These are phyloP conservation scores for Montipora capitata DNA, from an alignment of 92 coral and sea anemone genomes.

Conservation along the genomic window DNA sequence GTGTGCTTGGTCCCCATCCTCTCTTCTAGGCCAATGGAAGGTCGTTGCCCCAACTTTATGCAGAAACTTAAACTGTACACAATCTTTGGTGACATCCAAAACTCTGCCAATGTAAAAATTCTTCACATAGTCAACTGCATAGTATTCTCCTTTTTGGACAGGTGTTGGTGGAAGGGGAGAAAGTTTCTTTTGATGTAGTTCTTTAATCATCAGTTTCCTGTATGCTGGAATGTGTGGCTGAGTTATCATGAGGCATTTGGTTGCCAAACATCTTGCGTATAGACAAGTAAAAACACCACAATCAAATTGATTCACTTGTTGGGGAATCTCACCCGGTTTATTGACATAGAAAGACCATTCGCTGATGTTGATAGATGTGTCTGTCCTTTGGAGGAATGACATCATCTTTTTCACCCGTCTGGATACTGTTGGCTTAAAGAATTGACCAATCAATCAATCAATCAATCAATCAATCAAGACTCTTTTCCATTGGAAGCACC, in stretches of 20 bases:
- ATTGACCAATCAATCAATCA: constrained; percentile 67
- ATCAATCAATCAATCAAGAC: constrained; percentile 23
- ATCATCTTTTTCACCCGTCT: constrained; percentile 60
- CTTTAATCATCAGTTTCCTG: constrained; percentile 52
- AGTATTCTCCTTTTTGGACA: constrained; percentile 52
- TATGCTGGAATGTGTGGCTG: constrained; percentile 37
- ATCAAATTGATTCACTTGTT: constrained; percentile 59
- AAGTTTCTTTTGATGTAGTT: constrained; percentile 46
- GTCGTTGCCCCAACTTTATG: constrained; percentile 52
- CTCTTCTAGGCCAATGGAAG: constrained; percentile 59
- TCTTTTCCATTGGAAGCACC: constrained; percentile 61
- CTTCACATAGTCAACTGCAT: constrained; percentile 54
- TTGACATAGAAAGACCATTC: constrained; percentile 54
- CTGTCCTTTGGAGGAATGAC: constrained; percentile 49
- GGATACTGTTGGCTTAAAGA: too few species aligned
- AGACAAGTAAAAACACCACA: constrained; percentile 65
- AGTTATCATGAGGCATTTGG: constrained; percentile 10
- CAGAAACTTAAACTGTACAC: constrained; percentile 52
- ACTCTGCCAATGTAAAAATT: constrained; percentile 54
- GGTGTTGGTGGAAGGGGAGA: constrained; percentile 44
- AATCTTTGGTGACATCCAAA: constrained; percentile 23
- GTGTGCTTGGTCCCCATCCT: constrained; percentile 46
- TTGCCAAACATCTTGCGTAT: constrained; percentile 15
- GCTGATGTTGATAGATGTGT: constrained; percentile 42
- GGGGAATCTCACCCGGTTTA: constrained; percentile 65